phyloP scores from a whole-genome alignment of 2,113 vertebrate species.

The Xyliphius kryptos region DNA sequence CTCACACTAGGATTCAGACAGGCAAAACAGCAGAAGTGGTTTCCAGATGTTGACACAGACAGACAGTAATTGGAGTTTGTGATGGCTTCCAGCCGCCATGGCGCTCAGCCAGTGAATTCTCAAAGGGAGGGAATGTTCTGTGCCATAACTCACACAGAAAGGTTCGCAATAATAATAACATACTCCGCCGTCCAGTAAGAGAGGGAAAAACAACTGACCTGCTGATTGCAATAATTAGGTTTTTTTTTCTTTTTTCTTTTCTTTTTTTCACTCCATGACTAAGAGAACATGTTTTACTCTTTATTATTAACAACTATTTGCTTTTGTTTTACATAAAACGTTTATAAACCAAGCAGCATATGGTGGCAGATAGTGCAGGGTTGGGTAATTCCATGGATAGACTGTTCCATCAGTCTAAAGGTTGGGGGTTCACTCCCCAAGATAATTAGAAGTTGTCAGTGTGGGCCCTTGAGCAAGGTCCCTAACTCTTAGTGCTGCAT shows the following conservation, averaged over 20 bases:
- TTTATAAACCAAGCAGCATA: no score
- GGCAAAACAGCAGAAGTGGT: constrained; percentile 69
- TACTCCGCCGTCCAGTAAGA: constrained; percentile 62
- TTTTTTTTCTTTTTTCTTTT: not conserved
- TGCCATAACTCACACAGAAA: constrained; percentile 76
- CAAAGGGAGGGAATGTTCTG: constrained; percentile 74
- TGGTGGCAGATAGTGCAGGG: no score
- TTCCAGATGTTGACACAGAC: constrained; percentile 87
- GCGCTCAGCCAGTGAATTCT: constrained; percentile 77
- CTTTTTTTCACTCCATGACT: not conserved
- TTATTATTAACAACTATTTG: no score
- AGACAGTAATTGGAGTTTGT: constrained; percentile 92
- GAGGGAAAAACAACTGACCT: constrained; percentile 70
- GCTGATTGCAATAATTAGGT: constrained; percentile 68
- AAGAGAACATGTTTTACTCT: not conserved
- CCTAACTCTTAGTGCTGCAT: no score
- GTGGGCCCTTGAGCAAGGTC: no score
- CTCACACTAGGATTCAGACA: constrained; percentile 49
- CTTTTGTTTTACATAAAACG: no score
- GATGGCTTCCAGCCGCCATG: constrained; percentile 97
- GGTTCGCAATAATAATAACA: constrained; percentile 82
- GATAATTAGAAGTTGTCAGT: no score
- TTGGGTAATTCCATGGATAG: no score
- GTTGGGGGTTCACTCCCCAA: no score
- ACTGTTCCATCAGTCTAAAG: no score